These are phyloP conservation scores for Lycia hirtaria DNA, from an alignment of 2,888 invertebrate genomes.

Conservation along the genomic window DNA sequence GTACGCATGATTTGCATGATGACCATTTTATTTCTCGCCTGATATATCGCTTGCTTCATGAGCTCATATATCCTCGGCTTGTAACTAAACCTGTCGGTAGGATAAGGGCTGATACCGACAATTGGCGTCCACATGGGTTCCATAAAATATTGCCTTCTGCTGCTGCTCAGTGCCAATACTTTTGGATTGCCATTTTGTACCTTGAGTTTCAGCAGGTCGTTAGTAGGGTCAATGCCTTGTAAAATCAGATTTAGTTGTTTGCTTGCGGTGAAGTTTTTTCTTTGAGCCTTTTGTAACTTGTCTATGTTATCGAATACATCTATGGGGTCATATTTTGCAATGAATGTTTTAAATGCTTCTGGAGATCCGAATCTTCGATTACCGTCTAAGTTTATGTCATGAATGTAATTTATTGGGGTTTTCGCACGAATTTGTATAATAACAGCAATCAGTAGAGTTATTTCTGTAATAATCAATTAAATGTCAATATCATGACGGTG, in stretches of 20 bases:
- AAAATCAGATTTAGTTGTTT: not conserved
- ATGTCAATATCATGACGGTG: too few relatives aligned
- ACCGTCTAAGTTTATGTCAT: conserved; percentile 5
- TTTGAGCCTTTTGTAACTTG: not conserved
- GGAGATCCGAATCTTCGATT: not conserved
- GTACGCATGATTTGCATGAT: not conserved
- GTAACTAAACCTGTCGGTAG: not conserved
- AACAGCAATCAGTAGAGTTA: not conserved
- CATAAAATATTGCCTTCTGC: not conserved
- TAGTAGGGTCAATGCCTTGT: conserved; percentile 12
- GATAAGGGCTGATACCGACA: not conserved
- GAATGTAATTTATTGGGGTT: conserved; percentile 2
- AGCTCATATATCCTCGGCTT: not conserved
- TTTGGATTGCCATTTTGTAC: conserved; percentile 4
- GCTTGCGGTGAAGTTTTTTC: not conserved
- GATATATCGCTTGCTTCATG: conserved; percentile 12
- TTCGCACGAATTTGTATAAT: not conserved
- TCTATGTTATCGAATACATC: not conserved
- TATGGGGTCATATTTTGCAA: not conserved
- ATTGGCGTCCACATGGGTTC: not conserved
- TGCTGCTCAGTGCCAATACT: conserved; percentile 2
- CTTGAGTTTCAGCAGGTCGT: conserved; percentile 1
- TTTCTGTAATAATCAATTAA: not conserved
- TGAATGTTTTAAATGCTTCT: not conserved
- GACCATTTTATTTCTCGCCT: conserved; percentile 5